Conservation (phyloP, 2,888 invertebrate species). For the Leptinotarsa tumamoca region DNA sequence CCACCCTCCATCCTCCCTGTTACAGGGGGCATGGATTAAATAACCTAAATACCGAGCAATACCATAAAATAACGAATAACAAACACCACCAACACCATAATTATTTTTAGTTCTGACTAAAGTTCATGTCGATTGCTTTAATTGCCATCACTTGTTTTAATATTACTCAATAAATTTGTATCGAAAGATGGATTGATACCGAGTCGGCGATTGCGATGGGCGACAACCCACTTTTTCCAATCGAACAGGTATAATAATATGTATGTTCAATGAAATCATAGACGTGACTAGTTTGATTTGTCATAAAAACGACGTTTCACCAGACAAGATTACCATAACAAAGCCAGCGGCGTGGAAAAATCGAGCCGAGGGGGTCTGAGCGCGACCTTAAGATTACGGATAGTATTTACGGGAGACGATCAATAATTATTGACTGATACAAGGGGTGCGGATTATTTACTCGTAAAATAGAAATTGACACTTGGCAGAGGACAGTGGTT, state of each 20-base stretch:
- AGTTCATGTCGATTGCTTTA: conserved; percentile 23
- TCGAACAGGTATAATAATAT: conserved; percentile 21
- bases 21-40: background rate
- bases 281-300: conserved; percentile 29
- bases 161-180: conserved; percentile 34
- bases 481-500: too few species aligned
- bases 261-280: conserved; percentile 26
- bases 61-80: background rate
- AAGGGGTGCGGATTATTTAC: background rate
- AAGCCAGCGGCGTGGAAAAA: conserved; percentile 23
- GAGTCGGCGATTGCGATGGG: conserved; percentile 20
- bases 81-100: background rate
- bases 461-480: too few species aligned
- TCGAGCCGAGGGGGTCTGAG: conserved; percentile 3
- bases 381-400: conserved; percentile 8
- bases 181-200: conserved; percentile 24
- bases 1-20: conserved; percentile 3
- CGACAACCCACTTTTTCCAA: conserved; percentile 29
- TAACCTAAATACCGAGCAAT: conserved; percentile 3
- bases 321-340: conserved; percentile 27
- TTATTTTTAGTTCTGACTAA: conserved; percentile 12
- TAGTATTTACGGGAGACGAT: background rate
- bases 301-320: conserved; percentile 20
- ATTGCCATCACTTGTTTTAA: conserved; percentile 17
- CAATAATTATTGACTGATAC: background rate